Evolutionary conservation across 2,888 invertebrate species (phyloP), one percentile per base, ranked within the genome.

Genomic region (Eledona agricola): DNA sequence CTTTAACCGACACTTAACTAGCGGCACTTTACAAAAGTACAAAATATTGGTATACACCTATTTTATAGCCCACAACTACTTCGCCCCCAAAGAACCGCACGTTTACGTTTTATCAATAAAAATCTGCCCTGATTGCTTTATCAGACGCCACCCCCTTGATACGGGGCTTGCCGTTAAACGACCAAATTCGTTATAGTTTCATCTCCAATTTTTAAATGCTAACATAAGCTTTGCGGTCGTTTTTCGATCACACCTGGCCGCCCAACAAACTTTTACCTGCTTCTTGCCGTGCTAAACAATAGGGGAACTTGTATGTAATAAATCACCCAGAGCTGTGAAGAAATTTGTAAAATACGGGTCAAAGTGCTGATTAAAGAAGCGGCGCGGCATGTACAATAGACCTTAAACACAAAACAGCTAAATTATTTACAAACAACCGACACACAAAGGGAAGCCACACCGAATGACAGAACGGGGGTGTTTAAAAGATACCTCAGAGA

Each of bases 281-380:
- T 62, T 55, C 69, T 51, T 45, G 51, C 51, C 69, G 73, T 55
- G 75, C 71, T 66, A 71, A 71, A 75, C 75, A 75, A 76, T 75
- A 71, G 73, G 69, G 65, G 70, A 61, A 69, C 70, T 60, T 51
- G 65, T 74, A 75, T 52, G 64, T 74, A 75, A 76, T 76, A 76
- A 75, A 75, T 76, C 75, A 76, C 73, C 70, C 65, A 62, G 68
- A 71, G 71, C 72, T 66, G 72, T 70, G 72, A 72, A 69, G 68
- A 73, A 72, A 74, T 73, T 73, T 73, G 72, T 73, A 72, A 72
- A 74, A 73, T 71, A 72, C 72, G 70, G 70, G 71, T 70, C 70
- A 72, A 72, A 71, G 73, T 73, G 71, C 71, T 74, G 74, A 74
- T 73, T 74, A 74, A 74, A 65, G 72, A 67, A 73, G 70, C 72